phyloP scores from a whole-genome alignment of 2,888 invertebrate species.

The Antheraea yamamai region DNA sequence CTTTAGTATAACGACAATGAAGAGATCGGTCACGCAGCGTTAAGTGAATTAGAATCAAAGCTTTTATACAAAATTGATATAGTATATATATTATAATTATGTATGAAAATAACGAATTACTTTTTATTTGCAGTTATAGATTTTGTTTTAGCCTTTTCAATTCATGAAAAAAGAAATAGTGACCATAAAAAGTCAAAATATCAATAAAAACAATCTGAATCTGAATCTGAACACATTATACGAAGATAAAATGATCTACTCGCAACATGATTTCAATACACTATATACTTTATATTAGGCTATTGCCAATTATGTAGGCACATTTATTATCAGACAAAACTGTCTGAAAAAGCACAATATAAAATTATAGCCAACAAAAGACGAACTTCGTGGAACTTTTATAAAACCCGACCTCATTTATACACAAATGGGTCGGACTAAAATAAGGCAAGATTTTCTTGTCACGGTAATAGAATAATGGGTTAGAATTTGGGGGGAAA shows the following conservation, averaged over 20 bases:
- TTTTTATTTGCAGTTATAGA: no score
- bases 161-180: no score
- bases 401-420: background rate
- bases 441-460: background rate
- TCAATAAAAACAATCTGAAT: no score
- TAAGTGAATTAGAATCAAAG: conserved; percentile 9
- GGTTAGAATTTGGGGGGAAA: background rate
- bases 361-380: background rate
- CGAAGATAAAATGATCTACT: background rate
- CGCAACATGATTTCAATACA: background rate
- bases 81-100: background rate
- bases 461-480: background rate
- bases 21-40: background rate
- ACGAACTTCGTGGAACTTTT: background rate
- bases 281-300: background rate
- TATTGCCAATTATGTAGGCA: background rate
- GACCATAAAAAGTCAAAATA: no score
- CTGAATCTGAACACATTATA: background rate
- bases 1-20: background rate
- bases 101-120: no score
- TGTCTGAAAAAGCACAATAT: no score
- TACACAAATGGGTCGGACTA: background rate
- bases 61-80: background rate
- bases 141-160: no score
- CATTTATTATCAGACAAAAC: background rate